A percentile compares a stretch with the other conserved stretches of the same genome.
phyloP scores from a whole-genome alignment of 1,140 invertebrate genomes.

The Lasioglossum baleicum region DNA sequence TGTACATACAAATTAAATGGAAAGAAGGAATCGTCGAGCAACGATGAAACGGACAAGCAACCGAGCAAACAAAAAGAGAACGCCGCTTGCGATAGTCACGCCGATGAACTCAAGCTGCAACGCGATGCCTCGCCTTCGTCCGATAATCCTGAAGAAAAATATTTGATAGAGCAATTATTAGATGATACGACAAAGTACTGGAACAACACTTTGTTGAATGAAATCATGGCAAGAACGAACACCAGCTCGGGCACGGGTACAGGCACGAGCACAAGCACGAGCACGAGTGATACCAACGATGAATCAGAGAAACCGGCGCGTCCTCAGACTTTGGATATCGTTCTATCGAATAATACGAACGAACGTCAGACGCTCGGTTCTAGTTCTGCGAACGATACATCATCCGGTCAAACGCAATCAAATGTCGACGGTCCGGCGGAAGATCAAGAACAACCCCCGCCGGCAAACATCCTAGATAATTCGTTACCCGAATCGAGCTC shows the following conservation, averaged over 20 bases:
- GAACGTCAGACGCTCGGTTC: conserved; percentile 58
- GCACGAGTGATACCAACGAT: conserved; percentile 53
- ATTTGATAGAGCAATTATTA: neutral
- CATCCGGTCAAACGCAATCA: conserved; percentile 48
- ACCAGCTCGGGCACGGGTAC: conserved; percentile 45
- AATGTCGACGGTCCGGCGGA: conserved; percentile 59
- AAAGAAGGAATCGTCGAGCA: conserved; percentile 12
- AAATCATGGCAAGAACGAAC: conserved; percentile 9
- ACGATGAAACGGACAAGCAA: neutral
- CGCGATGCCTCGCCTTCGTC: neutral
- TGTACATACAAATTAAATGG: conserved; percentile 21
- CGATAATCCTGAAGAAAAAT: conserved; percentile 20
- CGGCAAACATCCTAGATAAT: conserved; percentile 74
- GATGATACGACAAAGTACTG: neutral
- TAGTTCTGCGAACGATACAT: conserved; percentile 57
- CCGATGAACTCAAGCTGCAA: conserved; percentile 18
- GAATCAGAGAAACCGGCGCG: conserved; percentile 68
- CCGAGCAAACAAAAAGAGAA: conserved; percentile 20
- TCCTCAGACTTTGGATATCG: conserved; percentile 75
- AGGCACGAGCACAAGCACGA: conserved; percentile 27
- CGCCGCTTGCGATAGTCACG: conserved; percentile 6
- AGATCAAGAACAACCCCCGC: conserved; percentile 61
- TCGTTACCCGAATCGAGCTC: conserved; percentile 73
- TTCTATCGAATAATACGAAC: conserved; percentile 68
- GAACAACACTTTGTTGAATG: conserved; percentile 35